These are phyloP conservation scores for Panagrolaimus sp. DNA, from an alignment of 1,140 invertebrate genomes.

Conservation along the genomic window DNA sequence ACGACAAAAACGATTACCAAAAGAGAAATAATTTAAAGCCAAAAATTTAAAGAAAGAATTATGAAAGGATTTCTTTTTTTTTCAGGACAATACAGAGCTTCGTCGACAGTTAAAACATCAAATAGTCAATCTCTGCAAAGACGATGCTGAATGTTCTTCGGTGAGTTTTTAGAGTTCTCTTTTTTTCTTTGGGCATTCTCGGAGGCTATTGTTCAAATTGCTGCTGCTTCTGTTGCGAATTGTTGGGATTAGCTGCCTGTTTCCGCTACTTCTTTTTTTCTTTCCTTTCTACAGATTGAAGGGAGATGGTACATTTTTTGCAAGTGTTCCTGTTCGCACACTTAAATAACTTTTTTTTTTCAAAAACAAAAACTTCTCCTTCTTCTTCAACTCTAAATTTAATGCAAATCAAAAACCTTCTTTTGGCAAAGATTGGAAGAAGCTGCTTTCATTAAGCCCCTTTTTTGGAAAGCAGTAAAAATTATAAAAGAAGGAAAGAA, in stretches of 20 bases:
- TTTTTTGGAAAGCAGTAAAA: too few species aligned
- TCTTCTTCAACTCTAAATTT: too few species aligned
- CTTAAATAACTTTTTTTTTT: background rate
- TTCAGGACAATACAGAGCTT: conserved; percentile 30
- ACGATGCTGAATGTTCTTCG: conserved; percentile 42
- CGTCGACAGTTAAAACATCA: conserved; percentile 37
- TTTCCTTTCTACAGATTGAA: background rate
- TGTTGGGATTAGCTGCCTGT: conserved; percentile 15
- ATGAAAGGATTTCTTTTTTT: background rate
- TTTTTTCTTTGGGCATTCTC: background rate
- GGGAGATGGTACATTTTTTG: background rate
- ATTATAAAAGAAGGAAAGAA: too few species aligned
- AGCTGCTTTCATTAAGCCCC: too few species aligned
- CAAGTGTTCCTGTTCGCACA: conserved; percentile 7
- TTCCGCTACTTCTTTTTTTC: background rate
- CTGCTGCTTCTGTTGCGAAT: conserved; percentile 1
- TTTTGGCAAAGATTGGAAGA: too few species aligned
- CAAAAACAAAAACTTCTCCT: too few species aligned
- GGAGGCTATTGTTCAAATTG: conserved; percentile 14
- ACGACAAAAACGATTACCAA: too few species aligned
- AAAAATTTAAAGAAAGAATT: too few species aligned
- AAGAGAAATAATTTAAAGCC: too few species aligned
- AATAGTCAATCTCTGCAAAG: conserved; percentile 38
- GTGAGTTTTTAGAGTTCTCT: conserved; percentile 24
- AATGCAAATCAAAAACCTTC: too few species aligned